phyloP scores from a whole-genome alignment of 2,797 vertebrate genomes.

The Gymnoscopelus braueri region DNA sequence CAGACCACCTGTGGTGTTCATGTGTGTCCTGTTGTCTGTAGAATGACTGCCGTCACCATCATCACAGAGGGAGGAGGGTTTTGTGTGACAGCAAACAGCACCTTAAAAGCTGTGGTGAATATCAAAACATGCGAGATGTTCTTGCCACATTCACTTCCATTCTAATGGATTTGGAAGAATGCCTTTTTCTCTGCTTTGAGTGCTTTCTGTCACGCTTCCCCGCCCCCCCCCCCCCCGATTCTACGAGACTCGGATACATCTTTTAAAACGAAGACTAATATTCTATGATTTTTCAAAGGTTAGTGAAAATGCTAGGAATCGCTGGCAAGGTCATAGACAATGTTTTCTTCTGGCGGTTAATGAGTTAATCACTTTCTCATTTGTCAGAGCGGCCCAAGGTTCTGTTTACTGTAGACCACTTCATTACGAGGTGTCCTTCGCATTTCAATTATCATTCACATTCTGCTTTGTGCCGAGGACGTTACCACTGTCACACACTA shows the following conservation, averaged over 20 bases:
- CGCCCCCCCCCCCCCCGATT: no score
- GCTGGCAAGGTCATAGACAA: no score
- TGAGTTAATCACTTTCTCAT: slow-evolving; percentile 75
- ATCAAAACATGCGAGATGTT: slow-evolving; percentile 46
- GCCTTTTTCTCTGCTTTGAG: no score
- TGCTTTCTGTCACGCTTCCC: no score
- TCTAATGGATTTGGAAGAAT: no score
- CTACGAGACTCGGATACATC: no score
- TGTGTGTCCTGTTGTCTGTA: slow-evolving; percentile 21
- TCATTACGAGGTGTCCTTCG: slow-evolving; percentile 66
- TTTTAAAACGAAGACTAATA: no score
- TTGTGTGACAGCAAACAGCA: slow-evolving; percentile 47
- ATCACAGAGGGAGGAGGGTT: background rate
- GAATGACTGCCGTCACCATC: slow-evolving; percentile 26
- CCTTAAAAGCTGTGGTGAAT: slow-evolving; percentile 63
- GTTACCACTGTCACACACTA: slow-evolving; percentile 37
- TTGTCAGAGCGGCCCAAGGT: slow-evolving; percentile 68
- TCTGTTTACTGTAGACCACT: slow-evolving; percentile 75
- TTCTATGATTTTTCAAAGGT: no score
- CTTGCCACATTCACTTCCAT: background rate
- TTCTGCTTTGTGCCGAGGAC: slow-evolving; percentile 49
- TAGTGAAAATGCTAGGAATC: no score
- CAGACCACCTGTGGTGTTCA: no score
- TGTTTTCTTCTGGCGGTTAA: no score
- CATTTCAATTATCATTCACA: slow-evolving; percentile 74